Percentiles rank a stretch among this genome's conserved stretches.
These are phyloP conservation scores for Terebella lapidaria DNA, from an alignment of 2,888 invertebrate genomes.

Conservation along the genomic window DNA sequence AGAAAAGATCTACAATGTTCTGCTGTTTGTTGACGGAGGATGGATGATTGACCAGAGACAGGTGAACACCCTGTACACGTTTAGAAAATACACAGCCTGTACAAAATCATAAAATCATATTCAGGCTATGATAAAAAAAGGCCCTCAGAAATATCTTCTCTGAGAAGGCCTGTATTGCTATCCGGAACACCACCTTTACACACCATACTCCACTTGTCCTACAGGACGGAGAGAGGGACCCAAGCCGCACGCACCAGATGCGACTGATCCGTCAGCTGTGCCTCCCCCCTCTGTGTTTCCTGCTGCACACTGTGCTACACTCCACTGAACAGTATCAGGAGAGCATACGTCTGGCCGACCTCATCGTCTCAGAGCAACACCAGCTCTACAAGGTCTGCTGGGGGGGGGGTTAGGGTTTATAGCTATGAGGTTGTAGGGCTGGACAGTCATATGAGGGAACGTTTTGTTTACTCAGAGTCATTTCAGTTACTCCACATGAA, in stretches of 20 bases:
- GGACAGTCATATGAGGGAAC: no score
- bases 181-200: no score
- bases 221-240: slow-evolving; percentile 36
- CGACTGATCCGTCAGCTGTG: slow-evolving; percentile 72
- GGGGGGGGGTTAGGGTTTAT: no score
- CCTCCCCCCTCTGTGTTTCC: slow-evolving; percentile 75
- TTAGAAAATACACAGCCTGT: no score
- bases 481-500: no score
- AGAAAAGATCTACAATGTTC: slow-evolving; percentile 75
- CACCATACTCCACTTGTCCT: no score
- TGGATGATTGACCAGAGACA: slow-evolving; percentile 70
- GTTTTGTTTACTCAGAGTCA: no score
- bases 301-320: slow-evolving; percentile 74
- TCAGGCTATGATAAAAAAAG: no score
- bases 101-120: no score
- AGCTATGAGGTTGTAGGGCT: no score
- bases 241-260: slow-evolving; percentile 65
- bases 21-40: slow-evolving; percentile 82
- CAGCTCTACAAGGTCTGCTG: slow-evolving; percentile 72
- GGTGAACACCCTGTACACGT: slow-evolving; percentile 14
- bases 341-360: slow-evolving; percentile 73
- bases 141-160: no score
- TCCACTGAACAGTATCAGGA: slow-evolving; percentile 71
- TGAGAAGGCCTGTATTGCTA: no score
- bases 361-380: slow-evolving; percentile 73